Evolutionary conservation across 2,113 vertebrate genomes (phyloP).

Genomic region (Vulpes lagopus): DNA sequence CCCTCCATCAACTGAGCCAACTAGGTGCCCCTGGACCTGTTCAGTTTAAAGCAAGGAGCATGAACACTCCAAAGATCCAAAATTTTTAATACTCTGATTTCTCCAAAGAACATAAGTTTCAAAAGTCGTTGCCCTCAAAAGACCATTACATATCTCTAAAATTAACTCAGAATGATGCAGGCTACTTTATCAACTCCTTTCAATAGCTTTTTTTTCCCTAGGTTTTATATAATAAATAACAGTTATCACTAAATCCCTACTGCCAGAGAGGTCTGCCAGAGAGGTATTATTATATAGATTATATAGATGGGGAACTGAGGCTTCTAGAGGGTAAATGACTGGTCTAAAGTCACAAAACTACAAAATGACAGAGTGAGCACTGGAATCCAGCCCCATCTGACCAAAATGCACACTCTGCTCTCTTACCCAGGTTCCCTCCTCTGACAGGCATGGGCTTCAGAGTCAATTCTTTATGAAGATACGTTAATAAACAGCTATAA

Average conservation of each 20-base stretch:
- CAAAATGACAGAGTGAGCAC: not conserved
- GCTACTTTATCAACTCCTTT: not conserved
- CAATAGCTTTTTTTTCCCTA: not conserved
- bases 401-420: not conserved
- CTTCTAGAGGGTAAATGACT: not conserved
- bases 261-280: not conserved
- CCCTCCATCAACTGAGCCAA: not conserved
- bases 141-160: not conserved
- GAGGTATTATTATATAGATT: not conserved
- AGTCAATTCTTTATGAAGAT: not conserved
- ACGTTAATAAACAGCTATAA: not conserved
- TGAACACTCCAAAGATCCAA: not conserved
- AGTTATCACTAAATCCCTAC: not conserved
- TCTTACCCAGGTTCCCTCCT: not conserved
- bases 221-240: not conserved
- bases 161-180: not conserved
- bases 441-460: not conserved
- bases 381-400: not conserved
- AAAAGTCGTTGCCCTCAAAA: not conserved
- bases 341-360: not conserved
- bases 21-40: not conserved
- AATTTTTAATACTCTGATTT: not conserved
- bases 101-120: not conserved
- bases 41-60: not conserved
- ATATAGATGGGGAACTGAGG: constrained; percentile 12